Base-by-base conservation (phyloP, 2,797 vertebrate genomes). In the Notamacropus eugenii region DNA sequence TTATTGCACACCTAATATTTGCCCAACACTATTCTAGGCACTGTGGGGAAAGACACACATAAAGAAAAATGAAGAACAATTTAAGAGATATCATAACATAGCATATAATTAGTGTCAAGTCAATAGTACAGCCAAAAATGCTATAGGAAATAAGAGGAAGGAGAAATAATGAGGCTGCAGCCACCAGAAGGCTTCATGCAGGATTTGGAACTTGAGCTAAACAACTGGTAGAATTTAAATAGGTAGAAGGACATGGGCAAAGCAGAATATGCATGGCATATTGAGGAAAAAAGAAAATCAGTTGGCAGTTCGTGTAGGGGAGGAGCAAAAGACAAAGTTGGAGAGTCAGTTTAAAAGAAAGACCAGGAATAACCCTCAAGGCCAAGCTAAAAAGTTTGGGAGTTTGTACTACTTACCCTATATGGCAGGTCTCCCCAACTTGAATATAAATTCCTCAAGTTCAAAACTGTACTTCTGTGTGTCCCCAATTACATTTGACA, bases 11-110 rank as follows among this genome's bases (percentile, higher is more conserved):
- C 24, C 74, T 87, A 82, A n/a, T 46, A 46, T 87, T 87, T 87
- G 24, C 2, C 16, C 91, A 95, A 50, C 55, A 67, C 92, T 56
- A 19, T 91, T 52, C 46, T 50, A 97, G 93, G 50, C 58, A 95
- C 13, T 24, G 55, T 29, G 67, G 67, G 40, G 50, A 46, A 82
- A 87, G 67, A 40, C 19, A 74, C 31, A 74, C 34, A n/a, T 46
- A 27, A 82, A n/a, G 57, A 34, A 22, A 96, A 94, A 34, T 87
- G 93, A 90, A 96, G 92, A 50, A 93, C 27, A 57, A 95, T 90
- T 92, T 93, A 96, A 96, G 22, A 87, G 19, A 50, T 82, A 24
- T 16, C 3, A 67, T 27, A 87, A 87, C 12, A 3, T 40, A 19
- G 40, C 24, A 50, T 50, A 50, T 46, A 87, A 87, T 74, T 74